Base-by-base conservation (phyloP, 2,888 invertebrate genomes). In the Exephanes ischioxanthus region DNA sequence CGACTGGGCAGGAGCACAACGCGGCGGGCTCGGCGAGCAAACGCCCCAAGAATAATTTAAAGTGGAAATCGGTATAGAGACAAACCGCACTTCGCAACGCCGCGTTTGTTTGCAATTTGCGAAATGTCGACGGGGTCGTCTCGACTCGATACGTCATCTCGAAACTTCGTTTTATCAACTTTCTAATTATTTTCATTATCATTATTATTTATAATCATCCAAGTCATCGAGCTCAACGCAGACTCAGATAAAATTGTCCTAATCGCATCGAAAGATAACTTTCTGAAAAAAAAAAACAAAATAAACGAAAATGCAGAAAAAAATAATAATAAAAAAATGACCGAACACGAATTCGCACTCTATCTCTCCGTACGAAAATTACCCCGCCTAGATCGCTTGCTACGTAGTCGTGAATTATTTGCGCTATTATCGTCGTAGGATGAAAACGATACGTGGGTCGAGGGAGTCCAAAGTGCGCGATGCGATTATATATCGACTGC, bases 1-100 rank as follows among this genome's bases (percentile, higher is more conserved):
- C 85, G 85, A 87, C 77, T 70, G 85, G 58, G 71, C 75, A 51
- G 66, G 71, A 83, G 67, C 66, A 61, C 68, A 67, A 71, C 68
- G 67, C 33, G 22, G 26, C n/a, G 72, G 68, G n/a, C 61, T 77
- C 71, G 79, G 53, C 55, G 75, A 68, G 14, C 30, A 37, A 51
- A 41, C 33, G 51, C 53, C 37, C 55, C 70, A 55, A 79, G 71
- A 79, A 80, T 45, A 37, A 61, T 70, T 68, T 72, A 45, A 66
- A 71, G 63, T 48, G 70, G 30, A 83, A 63, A 63, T 68, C 68
- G 45, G n/a, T 67, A 48, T n/a, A 53, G 72, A 55, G 55, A 48
- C 72, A 14, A 53, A 72, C 80, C 53, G 71, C 68, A 80, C 80
- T 77, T 77, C 80, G 84, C 63, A 81, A 84, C 80, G 80, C 77